Evolutionary conservation across 2,888 invertebrate genomes (phyloP), one percentile per base, ranked within the genome.

Genomic region (Ganaspis brasiliensis): DNA sequence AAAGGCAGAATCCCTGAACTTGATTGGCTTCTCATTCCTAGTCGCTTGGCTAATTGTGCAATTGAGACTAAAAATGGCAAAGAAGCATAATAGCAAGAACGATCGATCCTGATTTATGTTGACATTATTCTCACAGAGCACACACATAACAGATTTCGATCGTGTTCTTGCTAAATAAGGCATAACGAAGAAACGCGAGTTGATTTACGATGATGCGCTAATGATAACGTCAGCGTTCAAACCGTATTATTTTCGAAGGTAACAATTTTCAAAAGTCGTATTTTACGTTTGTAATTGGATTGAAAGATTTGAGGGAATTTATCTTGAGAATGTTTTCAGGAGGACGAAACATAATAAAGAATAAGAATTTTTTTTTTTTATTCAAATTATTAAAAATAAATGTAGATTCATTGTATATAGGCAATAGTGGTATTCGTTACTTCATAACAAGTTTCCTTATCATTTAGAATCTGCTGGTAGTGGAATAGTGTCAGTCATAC

Each of bases 121-220:
- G 67, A 67, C 67, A 67, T 67, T 67, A 45, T 67, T 49, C 67
- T 45, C 21, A 10, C 45, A 24, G 45, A 49, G 67, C 45, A 45
- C 67, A 40, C 19, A 67, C 45, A 45, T 26, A 67, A 67, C 45
- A 67, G 67, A 67, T 67, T 67, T 67, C 40, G 67, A 67, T 49
- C 67, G 24, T 67, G 67, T 67, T 67, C 67, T 67, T 67, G 67
- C 67, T 67, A 67, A 67, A 67, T 45, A 67, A 45, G 67, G 67
- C 45, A 45, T 24, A 49, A 63, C 14, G 45, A 45, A 67, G 67
- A 67, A 67, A 67, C 10, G 45, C 67, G 10, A 24, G 26, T 24
- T 67, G 67, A 67, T 67, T 67, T 67, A 67, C 45, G 67, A 67
- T 67, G 67, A 67, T 67, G 67, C 67, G 45, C 21, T 67, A 67